Percentiles rank a stretch among this genome's conserved stretches.
Evolutionary conservation across 2,797 vertebrate species (phyloP).

Genomic region (Darevskia nairensis): DNA sequence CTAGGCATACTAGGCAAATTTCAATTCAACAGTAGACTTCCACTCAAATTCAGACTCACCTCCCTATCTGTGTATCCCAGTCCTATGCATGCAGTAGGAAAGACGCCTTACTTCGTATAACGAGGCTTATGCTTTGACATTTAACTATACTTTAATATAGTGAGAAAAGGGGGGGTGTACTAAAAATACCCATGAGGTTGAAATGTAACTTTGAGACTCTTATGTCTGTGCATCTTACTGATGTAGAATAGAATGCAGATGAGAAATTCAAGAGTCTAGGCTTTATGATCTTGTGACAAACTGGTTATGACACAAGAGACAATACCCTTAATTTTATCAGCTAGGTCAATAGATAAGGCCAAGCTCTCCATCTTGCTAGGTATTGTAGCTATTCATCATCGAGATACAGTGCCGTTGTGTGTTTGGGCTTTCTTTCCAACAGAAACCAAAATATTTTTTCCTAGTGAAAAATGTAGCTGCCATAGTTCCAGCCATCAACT

Average conservation of each 20-base stretch:
- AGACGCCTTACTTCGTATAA: neutral
- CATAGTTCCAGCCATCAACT: conserved; percentile 30
- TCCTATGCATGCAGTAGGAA: neutral
- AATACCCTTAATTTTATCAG: neutral
- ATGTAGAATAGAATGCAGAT: neutral
- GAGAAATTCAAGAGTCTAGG: neutral
- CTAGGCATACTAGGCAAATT: neutral
- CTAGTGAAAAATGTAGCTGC: conserved; percentile 55
- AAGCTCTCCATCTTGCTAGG: conserved; percentile 60
- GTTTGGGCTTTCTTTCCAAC: conserved; percentile 45
- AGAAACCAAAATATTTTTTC: conserved; percentile 61
- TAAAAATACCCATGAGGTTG: neutral
- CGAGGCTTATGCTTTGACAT: neutral
- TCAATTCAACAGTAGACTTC: neutral
- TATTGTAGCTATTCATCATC: conserved; percentile 61
- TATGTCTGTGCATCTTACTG: neutral
- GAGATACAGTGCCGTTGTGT: conserved; percentile 68
- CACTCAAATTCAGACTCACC: neutral
- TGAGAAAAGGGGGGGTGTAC: neutral
- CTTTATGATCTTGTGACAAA: neutral
- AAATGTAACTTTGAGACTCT: neutral
- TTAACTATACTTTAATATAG: neutral
- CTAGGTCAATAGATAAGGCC: neutral
- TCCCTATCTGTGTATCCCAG: neutral
- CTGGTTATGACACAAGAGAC: neutral